Percentiles rank a stretch among this genome's conserved stretches.
Evolutionary conservation across 2,797 vertebrate genomes (phyloP).

Genomic region (Oreonectes daqikongensis): DNA sequence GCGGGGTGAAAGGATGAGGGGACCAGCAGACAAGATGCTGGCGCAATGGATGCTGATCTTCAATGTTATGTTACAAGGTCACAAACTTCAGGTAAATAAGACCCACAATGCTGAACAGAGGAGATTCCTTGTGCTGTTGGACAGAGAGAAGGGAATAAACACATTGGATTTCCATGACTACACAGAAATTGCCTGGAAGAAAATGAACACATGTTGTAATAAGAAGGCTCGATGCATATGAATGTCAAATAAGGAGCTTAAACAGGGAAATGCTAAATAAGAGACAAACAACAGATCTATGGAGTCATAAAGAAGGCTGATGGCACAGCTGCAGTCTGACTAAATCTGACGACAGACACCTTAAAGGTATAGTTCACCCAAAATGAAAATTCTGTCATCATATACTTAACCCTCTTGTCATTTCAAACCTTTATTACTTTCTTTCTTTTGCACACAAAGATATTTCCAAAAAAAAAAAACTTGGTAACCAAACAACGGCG

Average conservation of each 20-base stretch:
- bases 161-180: neutral
- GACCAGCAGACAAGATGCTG: slow-evolving; percentile 37
- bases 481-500: too few relatives aligned
- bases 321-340: slow-evolving; percentile 13
- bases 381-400: too few relatives aligned
- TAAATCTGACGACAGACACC: neutral
- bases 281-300: neutral
- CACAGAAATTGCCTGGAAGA: slow-evolving; percentile 1
- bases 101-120: slow-evolving; percentile 51
- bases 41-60: slow-evolving; percentile 47
- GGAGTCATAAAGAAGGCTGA: neutral
- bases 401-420: too few relatives aligned
- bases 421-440: too few relatives aligned
- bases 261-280: neutral
- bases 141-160: slow-evolving; percentile 25
- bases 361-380: too few relatives aligned
- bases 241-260: neutral
- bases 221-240: neutral
- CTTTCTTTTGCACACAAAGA: too few relatives aligned
- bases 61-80: slow-evolving; percentile 43
- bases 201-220: neutral
- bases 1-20: slow-evolving; percentile 58
- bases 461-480: too few relatives aligned
- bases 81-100: slow-evolving; percentile 50
- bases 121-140: slow-evolving; percentile 48